Base-by-base conservation (phyloP, 2,888 invertebrate species). In the Drosophila robusta region DNA sequence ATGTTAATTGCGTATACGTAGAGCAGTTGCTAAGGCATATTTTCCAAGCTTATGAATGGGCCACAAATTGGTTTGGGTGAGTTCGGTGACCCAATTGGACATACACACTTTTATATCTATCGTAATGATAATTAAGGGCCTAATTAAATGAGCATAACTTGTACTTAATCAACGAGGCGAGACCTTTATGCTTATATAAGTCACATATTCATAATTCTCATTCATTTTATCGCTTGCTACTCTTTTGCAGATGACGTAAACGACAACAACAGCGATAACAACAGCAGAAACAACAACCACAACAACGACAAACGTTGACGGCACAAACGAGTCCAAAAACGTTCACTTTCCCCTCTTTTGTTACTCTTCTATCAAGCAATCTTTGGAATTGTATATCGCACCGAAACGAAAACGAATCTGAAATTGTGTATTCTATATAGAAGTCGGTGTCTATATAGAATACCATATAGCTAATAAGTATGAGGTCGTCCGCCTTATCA, bases 211-310 rank as follows among this genome's bases (percentile, higher is more conserved):
- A 71, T 64, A 77, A 70, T 72, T 70, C 77, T 75, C 71, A 83
- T 75, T 58, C 57, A 63, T 65, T 51, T 60, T 47, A 57, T 44
- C 51, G 22, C 32, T 46, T 60, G 22, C 52, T 66, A 63, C 54
- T 71, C 61, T 80, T 44, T 61, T 81, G 60, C 74, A 83, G 83
- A 83, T 85, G 83, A 80, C 79, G 80, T 84, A 85, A 85, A 79
- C 75, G 47, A 68, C 63, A 72, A 56, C 52, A 34, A 29, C 45
- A 51, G 36, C 36, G 45, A 56, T 34, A 41, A 26, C 1, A 18
- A 56, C 32, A 26, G 54, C 3, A 64, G 32, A 34, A 34, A 67
- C 22, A 70, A 46, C 46, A 42, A 57, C 29, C 38, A 42, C 54
- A 63, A 52, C 16, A 41, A 16, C 6, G 3, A 38, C 38, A 38